Base-by-base conservation (phyloP, 2,888 invertebrate species). In the Elaeidobius kamerunicus region DNA sequence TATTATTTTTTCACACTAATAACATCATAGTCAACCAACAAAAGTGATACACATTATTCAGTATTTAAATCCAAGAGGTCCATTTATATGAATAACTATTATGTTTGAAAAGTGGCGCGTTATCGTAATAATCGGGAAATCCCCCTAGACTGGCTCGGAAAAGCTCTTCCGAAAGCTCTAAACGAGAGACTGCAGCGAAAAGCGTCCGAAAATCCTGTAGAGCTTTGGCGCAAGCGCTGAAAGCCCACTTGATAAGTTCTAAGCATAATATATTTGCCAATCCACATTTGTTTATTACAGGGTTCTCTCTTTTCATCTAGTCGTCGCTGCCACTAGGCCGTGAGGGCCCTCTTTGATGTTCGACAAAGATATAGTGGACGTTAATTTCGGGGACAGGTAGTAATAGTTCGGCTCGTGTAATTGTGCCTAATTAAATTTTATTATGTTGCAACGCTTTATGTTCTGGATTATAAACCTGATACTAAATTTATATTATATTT, bases 141-240 rank as follows among this genome's bases (percentile, higher is more conserved):
- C 43, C 12, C 39, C 27, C 20, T 12, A 20, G 38, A 30, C 20
- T 19, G 20, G 44, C 27, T 51, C 34, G 28, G 34, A 41, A 55
- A 55, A 51, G 55, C 55, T 36, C 46, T 36, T 19, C 41, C 28
- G 27, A 43, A 52, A 52, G 56, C 52, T 35, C 27, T 19, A 41
- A 43, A 23, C 44, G 59, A 65, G 63, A 63, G 61, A 66, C 65
- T 66, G 65, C 65, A 64, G 65, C 64, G 61, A 61, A 62, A 62
- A 52, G 28, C 58, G 63, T 57, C 61, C 59, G 48, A 62, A 64
- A 63, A 60, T 62, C 62, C 62, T 53, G 64, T 59, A 57, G 58
- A 60, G 56, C 54, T 57, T 59, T 57, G 42, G 59, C 60, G 60
- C 65, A 61, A 60, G 64, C 65, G 63, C 63, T 30, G 19, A 38